phyloP scores from a whole-genome alignment of 2,888 invertebrate genomes.

The Xanthia togata region DNA sequence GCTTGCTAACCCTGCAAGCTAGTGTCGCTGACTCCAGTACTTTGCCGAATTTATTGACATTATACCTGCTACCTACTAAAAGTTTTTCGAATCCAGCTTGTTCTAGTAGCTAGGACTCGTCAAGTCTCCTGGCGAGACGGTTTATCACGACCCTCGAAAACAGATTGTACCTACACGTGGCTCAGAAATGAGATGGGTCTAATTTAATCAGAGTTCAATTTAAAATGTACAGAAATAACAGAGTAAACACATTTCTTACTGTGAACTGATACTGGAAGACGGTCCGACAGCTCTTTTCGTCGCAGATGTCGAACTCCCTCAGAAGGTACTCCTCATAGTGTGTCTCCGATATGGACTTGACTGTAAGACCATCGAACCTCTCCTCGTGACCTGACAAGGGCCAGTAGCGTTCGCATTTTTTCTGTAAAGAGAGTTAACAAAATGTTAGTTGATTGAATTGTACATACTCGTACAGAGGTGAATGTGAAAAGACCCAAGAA shows the following conservation, averaged over 20 bases:
- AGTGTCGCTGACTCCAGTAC: background rate
- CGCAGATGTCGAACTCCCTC: slow-evolving; percentile 92
- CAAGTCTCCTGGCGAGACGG: background rate
- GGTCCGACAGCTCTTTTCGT: slow-evolving; percentile 73
- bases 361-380: slow-evolving; percentile 93
- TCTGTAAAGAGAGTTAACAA: slow-evolving; percentile 70
- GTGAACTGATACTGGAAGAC: slow-evolving; percentile 87
- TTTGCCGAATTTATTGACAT: background rate
- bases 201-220: background rate
- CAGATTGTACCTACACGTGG: background rate
- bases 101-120: background rate
- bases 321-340: slow-evolving; percentile 96
- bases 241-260: slow-evolving; percentile 67
- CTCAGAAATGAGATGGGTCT: background rate
- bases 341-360: slow-evolving; percentile 94
- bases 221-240: background rate
- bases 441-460: background rate
- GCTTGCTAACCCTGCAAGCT: background rate
- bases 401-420: slow-evolving; percentile 99
- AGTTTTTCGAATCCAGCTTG: background rate
- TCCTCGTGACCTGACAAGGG: slow-evolving; percentile 94
- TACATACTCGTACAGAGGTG: too few relatives aligned
- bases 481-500: too few relatives aligned
- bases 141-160: background rate
- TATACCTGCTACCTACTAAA: background rate